These are phyloP conservation scores for Chrysemys picta DNA, from an alignment of 2,113 vertebrate genomes.

Conservation along the genomic window DNA sequence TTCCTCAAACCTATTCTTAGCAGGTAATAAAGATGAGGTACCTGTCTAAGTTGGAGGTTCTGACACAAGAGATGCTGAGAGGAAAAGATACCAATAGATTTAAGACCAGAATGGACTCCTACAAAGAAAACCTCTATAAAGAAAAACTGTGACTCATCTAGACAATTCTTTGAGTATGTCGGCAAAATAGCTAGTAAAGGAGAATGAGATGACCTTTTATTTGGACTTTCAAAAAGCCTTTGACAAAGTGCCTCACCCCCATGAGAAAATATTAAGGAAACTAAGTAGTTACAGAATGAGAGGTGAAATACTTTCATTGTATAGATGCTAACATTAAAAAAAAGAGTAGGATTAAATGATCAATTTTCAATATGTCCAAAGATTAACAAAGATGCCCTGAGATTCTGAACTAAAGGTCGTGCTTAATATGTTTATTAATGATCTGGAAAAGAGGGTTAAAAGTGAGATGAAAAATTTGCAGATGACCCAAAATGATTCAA, in stretches of 20 bases:
- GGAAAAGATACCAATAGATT: neutral
- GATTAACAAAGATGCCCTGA: slow-evolving; percentile 6
- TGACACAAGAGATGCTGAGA: neutral
- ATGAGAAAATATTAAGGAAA: neutral
- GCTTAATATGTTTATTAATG: neutral
- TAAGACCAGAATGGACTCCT: neutral
- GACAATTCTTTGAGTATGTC: neutral
- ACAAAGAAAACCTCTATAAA: neutral
- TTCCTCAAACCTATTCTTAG: neutral
- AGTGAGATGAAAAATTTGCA: neutral
- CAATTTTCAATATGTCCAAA: slow-evolving; percentile 6
- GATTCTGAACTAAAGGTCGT: neutral
- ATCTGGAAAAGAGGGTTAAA: slow-evolving; percentile 17
- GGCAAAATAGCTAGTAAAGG: neutral
- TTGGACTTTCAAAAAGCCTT: neutral
- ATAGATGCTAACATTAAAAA: neutral
- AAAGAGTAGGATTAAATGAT: neutral
- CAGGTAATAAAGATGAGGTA: neutral
- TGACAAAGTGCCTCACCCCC: neutral
- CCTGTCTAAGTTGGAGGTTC: neutral
- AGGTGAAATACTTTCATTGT: neutral
- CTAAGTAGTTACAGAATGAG: neutral
- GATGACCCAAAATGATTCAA: neutral
- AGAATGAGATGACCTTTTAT: neutral
- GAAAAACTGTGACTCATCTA: neutral